Conservation (phyloP, 2,113 vertebrate species). For the Chloropsis cyanopogon region DNA sequence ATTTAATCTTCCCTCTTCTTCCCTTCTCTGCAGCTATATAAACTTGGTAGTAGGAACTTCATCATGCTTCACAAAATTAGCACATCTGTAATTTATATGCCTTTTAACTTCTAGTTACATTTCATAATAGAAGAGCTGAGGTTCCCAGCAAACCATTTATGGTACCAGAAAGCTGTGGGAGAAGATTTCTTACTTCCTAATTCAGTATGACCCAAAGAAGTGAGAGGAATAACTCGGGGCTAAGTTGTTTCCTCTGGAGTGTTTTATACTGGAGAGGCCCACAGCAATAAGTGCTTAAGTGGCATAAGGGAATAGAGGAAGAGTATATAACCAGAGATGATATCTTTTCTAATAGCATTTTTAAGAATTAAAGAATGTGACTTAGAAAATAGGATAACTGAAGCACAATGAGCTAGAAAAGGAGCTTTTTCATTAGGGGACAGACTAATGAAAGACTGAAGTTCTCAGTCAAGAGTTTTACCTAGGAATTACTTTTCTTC, state of each 20-base stretch:
- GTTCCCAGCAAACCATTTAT: slow-evolving; percentile 56
- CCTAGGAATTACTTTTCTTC: neutral
- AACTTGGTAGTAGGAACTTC: slow-evolving; percentile 9
- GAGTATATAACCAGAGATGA: slow-evolving; percentile 64
- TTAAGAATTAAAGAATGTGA: slow-evolving; percentile 69
- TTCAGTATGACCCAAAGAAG: slow-evolving; percentile 65
- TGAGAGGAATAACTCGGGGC: slow-evolving; percentile 66
- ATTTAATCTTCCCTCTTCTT: slow-evolving; percentile 27
- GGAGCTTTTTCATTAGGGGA: slow-evolving; percentile 60
- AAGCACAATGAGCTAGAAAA: slow-evolving; percentile 70
- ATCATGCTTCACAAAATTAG: slow-evolving; percentile 32
- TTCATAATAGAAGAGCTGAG: slow-evolving; percentile 34
- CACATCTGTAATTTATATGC: slow-evolving; percentile 52
- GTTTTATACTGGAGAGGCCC: slow-evolving; percentile 60
- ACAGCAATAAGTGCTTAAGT: slow-evolving; percentile 74
- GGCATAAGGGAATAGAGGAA: slow-evolving; percentile 67
- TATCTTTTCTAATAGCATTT: slow-evolving; percentile 72
- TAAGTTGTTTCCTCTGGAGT: slow-evolving; percentile 71
- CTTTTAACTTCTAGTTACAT: slow-evolving; percentile 53
- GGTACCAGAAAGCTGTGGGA: slow-evolving; percentile 53
- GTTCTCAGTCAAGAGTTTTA: neutral
- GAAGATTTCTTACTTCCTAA: slow-evolving; percentile 66
- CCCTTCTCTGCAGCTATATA: neutral
- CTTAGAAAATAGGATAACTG: slow-evolving; percentile 66
- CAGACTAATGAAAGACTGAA: neutral